Base-by-base conservation (phyloP, 1,140 invertebrate species). In the Agrilus planipennis region DNA sequence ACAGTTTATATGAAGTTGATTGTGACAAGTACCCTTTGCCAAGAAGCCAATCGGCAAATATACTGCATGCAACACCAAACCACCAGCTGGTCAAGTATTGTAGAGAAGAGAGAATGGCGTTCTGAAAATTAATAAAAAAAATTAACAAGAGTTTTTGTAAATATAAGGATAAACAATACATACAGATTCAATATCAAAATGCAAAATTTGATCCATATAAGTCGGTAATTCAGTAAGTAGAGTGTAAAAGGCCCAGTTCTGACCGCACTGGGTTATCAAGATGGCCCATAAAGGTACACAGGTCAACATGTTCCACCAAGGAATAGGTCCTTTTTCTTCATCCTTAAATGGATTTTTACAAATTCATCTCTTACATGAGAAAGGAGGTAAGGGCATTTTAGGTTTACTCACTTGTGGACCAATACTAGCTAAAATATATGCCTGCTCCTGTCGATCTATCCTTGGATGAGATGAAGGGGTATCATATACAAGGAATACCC, bases 181-280 rank as follows among this genome's bases (percentile, higher is more conserved):
- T 61, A 86, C 82, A 50, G 76, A 67, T 60, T 89, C 73, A 34
- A 95, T 81, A 52, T 90, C 75, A 51, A 89, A 90, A 57, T 91
- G 82, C 28, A 96, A 67, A 42, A 94, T 86, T 64, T 88, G 80
- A 47, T 82, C 81, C 82, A 98, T 89, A 54, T 94, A 98, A 0
- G 86, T 89, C 1, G 93, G 92, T 34, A 98, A 61, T 58, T 92
- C 87, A 0, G 87, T 94, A 4, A 96, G 69, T 53, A 95, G 81
- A 12, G 89, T 96, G 64, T 95, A 95, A 65, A 92, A 93, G 3
- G 84, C 84, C 89, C 90, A 96, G 31, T 88, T 79, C 54, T 92
- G 84, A 29, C 88, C 87, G 57, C 91, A 89, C 58, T 95, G 89
- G 5, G 87, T 86, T 11, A 86, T 70, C 4, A 82, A 63, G 41